phyloP scores from a whole-genome alignment of 2,113 vertebrate species.

The Tapirus terrestris region DNA sequence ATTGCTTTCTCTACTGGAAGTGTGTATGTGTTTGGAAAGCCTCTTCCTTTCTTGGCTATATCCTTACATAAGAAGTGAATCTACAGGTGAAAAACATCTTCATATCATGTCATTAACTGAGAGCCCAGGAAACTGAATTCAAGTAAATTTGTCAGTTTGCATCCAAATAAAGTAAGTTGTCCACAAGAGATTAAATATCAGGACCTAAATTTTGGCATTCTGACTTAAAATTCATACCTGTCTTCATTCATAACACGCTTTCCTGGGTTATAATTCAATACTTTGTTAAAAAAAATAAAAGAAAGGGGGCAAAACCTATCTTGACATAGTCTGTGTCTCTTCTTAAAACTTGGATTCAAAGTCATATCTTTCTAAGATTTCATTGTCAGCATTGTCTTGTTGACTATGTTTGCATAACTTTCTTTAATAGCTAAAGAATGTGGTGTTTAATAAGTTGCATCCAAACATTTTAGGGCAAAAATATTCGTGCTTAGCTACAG shows the following conservation, averaged over 20 bases:
- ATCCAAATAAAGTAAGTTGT: background rate
- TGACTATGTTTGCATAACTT: background rate
- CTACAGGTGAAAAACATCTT: background rate
- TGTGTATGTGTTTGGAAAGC: background rate
- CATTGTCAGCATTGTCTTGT: background rate
- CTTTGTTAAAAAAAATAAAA: background rate
- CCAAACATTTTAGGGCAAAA: background rate
- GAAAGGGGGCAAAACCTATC: background rate
- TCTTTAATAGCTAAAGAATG: slow-evolving; percentile 6
- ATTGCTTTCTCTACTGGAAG: background rate
- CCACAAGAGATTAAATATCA: background rate
- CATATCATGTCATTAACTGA: background rate
- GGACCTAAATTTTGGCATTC: background rate
- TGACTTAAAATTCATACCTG: background rate
- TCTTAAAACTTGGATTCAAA: background rate
- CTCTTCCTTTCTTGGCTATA: background rate
- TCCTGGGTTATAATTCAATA: background rate
- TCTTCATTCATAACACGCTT: background rate
- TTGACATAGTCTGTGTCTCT: background rate
- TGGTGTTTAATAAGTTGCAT: background rate
- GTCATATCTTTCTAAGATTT: background rate
- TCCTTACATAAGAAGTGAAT: background rate
- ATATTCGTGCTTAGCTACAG: background rate
- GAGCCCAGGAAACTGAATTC: background rate
- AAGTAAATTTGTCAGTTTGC: background rate